Base-by-base conservation (phyloP, 2,797 vertebrate species). In the Saguinus oedipus region DNA sequence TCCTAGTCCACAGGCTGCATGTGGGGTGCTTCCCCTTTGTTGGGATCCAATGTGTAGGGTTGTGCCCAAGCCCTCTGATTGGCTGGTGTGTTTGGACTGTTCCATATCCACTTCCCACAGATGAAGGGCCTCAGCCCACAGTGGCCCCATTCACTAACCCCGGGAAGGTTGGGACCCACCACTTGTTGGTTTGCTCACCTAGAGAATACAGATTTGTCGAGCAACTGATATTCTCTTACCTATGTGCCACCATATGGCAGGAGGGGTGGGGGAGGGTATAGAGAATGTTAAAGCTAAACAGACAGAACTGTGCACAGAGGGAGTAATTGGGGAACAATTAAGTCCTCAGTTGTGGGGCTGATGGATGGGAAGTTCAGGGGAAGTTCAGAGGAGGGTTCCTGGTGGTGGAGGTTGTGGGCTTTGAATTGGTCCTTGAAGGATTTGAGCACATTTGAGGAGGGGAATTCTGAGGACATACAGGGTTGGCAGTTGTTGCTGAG, bases 381-480 rank as follows among this genome's bases (percentile, higher is more conserved):
- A 81, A 42, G 80, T 94, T 82, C 85, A 87, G 50, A 61, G 83
- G 26, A 19, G 26, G 42, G 36, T 78, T 96, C 75, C 74, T 70
- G 44, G 75, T 17, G 15, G 15, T 64, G 59, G 85, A 55, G 53
- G 19, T 64, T 64, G 61, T 12, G 46, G 48, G 74, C 81, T n/a
- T 2, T 61, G 84, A 88, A n/a, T 72, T n/a, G 84, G 42, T 48
- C 75, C 74, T 74, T 0, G 7, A 57, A 64, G 70, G 76, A 44
- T 22, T 39, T 39, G 57, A 82, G 14, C n/a, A 46, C 68, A 61
- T 53, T 76, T 15, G 30, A 33, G 26, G 92, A 91, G 72, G 0
- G 1, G 20, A 85, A 33, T 44, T 7, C 1, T 0, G 3, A 53
- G 48, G 53, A 33, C 24, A 8, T 0, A 0, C 0, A 7, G n/a